phyloP scores from a whole-genome alignment of 2,797 vertebrate genomes.

The Cuniculus paca region DNA sequence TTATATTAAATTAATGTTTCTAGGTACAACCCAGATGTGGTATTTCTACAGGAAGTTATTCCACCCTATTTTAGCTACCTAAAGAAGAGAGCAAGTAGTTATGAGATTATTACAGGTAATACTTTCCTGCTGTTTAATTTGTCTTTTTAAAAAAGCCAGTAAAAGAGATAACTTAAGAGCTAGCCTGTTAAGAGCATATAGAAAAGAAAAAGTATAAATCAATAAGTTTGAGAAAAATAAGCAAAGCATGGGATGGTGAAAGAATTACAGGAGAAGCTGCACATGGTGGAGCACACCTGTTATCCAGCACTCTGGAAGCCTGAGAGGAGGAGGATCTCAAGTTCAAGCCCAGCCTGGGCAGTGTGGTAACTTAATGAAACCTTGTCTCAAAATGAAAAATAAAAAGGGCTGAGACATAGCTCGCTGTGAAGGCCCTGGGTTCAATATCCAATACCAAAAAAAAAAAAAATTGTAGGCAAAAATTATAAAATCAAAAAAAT shows the following conservation, averaged over 20 bases:
- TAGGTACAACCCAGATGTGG: conserved; percentile 96
- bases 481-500: background rate
- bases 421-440: background rate
- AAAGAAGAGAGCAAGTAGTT: conserved; percentile 93
- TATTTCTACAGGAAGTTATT: conserved; percentile 97
- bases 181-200: background rate
- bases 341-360: background rate
- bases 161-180: background rate
- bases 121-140: background rate
- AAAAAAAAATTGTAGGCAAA: background rate
- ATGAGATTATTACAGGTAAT: conserved; percentile 94
- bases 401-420: background rate
- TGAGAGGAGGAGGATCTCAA: background rate
- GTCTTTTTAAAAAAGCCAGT: background rate
- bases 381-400: background rate
- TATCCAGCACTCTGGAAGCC: too few relatives aligned
- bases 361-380: background rate
- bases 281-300: background rate
- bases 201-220: background rate
- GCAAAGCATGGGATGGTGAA: background rate
- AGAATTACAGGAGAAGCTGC: background rate
- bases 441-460: background rate
- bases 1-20: conserved; percentile 71
- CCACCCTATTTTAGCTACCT: conserved; percentile 92
- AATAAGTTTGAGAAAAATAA: conserved; percentile 39